Conservation (phyloP, 2,113 vertebrate genomes). For the Manacus vitellinus region DNA sequence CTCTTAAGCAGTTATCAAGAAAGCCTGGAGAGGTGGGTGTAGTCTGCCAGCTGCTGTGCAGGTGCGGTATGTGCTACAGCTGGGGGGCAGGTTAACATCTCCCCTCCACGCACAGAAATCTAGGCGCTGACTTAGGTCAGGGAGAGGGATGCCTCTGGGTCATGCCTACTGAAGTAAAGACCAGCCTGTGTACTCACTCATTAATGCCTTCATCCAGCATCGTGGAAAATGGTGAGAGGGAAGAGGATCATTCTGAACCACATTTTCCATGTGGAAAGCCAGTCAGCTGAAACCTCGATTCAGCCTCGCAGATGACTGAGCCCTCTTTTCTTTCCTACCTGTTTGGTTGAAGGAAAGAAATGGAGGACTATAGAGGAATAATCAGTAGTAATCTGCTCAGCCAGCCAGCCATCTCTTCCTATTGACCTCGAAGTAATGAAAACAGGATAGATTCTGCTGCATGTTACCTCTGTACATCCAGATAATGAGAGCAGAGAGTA, state of each 20-base stretch:
- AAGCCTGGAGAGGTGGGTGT: background rate
- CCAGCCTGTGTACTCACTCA: background rate
- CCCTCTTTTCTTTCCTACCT: background rate
- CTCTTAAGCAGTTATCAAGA: background rate
- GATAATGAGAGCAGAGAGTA: background rate
- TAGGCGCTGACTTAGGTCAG: background rate
- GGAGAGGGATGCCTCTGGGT: background rate
- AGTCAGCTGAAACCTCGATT: background rate
- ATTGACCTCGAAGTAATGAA: slow-evolving; percentile 27
- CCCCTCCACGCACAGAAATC: accelerated
- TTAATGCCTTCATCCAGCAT: background rate
- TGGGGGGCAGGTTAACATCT: accelerated
- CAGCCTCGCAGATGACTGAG: background rate
- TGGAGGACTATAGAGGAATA: background rate
- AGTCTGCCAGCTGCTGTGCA: background rate
- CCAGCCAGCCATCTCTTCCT: background rate
- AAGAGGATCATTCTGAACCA: background rate
- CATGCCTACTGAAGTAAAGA: background rate
- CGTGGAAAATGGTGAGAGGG: background rate
- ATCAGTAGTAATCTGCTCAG: background rate
- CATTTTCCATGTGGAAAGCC: background rate
- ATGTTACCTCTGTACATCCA: background rate
- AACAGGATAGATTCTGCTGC: background rate
- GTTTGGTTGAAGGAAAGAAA: background rate
- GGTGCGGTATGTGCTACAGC: background rate